Percentiles rank a stretch among this genome's conserved stretches.
Evolutionary conservation across 2,113 vertebrate genomes (phyloP).

Genomic region (Amazona guildingii): DNA sequence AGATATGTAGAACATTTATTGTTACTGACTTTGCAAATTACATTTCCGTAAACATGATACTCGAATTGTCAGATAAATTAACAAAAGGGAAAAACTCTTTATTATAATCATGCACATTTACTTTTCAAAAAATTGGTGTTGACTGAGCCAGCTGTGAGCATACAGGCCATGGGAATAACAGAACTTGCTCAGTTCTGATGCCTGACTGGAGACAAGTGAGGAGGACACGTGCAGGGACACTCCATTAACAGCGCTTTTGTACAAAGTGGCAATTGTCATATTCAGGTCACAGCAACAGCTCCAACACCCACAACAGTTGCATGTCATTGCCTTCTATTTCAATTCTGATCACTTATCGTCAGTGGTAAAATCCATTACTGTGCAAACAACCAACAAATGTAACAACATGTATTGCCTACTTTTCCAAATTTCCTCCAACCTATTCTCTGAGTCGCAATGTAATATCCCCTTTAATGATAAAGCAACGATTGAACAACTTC

Average conservation of each 20-base stretch:
- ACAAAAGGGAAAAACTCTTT: background rate
- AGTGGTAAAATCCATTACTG: background rate
- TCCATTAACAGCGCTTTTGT: fast-evolving
- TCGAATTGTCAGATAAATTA: background rate
- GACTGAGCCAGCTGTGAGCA: background rate
- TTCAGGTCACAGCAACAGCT: background rate
- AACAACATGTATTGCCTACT: background rate
- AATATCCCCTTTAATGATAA: background rate
- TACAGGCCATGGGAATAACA: background rate
- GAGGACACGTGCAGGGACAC: fast-evolving
- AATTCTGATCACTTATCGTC: background rate
- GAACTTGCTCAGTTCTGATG: background rate
- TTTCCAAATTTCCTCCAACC: background rate
- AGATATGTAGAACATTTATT: background rate
- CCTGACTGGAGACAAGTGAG: background rate
- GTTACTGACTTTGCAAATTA: background rate
- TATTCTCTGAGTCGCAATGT: background rate
- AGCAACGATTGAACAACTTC: background rate
- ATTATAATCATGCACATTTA: background rate
- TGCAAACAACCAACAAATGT: background rate
- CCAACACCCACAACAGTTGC: background rate
- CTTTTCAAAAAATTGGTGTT: background rate
- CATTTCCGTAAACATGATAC: background rate
- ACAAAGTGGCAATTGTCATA: fast-evolving
- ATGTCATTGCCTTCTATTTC: background rate